A percentile compares a stretch with the other conserved stretches of the same genome.
Conservation (phyloP, 1,140 invertebrate genomes). For the Rhyacophila brunnea region DNA sequence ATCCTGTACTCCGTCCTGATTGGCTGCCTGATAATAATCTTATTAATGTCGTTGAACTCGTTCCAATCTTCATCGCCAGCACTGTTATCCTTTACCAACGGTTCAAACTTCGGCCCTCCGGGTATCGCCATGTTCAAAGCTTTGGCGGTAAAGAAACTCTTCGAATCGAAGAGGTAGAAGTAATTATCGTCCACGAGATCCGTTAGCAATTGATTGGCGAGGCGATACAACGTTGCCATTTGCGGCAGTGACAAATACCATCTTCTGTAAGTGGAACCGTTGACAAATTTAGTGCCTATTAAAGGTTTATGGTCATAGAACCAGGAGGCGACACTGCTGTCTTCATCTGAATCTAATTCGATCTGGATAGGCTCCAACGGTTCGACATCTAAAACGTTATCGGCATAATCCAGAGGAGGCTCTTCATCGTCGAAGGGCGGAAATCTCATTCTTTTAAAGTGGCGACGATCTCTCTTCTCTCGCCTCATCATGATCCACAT, state of each 20-base stretch:
- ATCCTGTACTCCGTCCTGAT: conserved; percentile 99
- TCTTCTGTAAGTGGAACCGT: conserved; percentile 93
- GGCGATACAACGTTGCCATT: conserved; percentile 94
- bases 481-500: conserved; percentile 99
- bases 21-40: conserved; percentile 98
- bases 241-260: conserved; percentile 96
- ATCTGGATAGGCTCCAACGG: conserved; percentile 99
- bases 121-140: conserved; percentile 99
- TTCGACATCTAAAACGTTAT: conserved; percentile 98
- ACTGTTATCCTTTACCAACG: conserved; percentile 96
- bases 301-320: conserved; percentile 99
- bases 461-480: conserved; percentile 96
- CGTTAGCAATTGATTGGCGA: conserved; percentile 97
- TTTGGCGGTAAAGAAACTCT: conserved; percentile 99
- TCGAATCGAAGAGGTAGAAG: conserved; percentile 98
- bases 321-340: conserved; percentile 88
- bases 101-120: conserved; percentile 99
- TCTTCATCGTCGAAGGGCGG: conserved; percentile 99
- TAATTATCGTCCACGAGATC: conserved; percentile 99
- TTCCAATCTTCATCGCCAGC: conserved; percentile 99
- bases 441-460: conserved; percentile 99
- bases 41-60: conserved; percentile 99
- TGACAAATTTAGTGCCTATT: conserved; percentile 88
- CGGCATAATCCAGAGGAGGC: conserved; percentile 98
- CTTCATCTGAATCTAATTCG: conserved; percentile 95